Evolutionary conservation across 2,888 invertebrate genomes (phyloP), one percentile per base, ranked within the genome.

Genomic region (Drosophila diplacantha): DNA sequence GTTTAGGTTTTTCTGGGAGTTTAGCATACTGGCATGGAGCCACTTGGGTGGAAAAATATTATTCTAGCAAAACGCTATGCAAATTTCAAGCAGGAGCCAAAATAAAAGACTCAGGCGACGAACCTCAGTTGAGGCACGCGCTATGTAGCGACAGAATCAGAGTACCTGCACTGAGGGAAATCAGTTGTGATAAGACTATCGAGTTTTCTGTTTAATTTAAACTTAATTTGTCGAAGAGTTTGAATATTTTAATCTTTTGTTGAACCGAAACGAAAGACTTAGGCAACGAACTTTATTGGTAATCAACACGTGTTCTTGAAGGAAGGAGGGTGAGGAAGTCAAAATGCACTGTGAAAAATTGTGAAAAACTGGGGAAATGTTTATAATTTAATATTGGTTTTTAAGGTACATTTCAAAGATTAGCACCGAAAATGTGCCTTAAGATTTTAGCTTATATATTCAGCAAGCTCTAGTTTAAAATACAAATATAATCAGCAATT

Each of bases 81-180:
- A 80, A 82, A 82, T 80, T 59, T 59, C 12, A 29, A 29, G 44
- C 26, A 41, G 32, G n/a, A 32, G 44, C 12, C 39, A 51, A 72
- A 71, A 73, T 74, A 66, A 80, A 74, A 83, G 80, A 80, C 80
- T 83, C 70, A 72, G 66, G 75, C 71, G 72, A 75, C 75, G 69
- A 83, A 76, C 76, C 64, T 69, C 16, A 18, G 35, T 35, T 31
- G 35, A 58, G 57, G 39, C 58, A 58, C 58, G 43, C 61, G 58
- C 39, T 32, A n/a, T 11, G 41, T 4, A 11, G 22, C 43, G 16
- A 29, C 34, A 35, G 29, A 53, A 18, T 14, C 37, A 31, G 55
- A 54, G 55, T 55, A 54, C 6, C 18, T 16, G 16, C 29, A 55
- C 55, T 38, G 29, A 18, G n/a, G 7, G 7, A 54, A 37, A 34